Percentiles rank a stretch among this genome's conserved stretches.
phyloP scores from a whole-genome alignment of 2,888 invertebrate species.

The Mythimna vitellina region DNA sequence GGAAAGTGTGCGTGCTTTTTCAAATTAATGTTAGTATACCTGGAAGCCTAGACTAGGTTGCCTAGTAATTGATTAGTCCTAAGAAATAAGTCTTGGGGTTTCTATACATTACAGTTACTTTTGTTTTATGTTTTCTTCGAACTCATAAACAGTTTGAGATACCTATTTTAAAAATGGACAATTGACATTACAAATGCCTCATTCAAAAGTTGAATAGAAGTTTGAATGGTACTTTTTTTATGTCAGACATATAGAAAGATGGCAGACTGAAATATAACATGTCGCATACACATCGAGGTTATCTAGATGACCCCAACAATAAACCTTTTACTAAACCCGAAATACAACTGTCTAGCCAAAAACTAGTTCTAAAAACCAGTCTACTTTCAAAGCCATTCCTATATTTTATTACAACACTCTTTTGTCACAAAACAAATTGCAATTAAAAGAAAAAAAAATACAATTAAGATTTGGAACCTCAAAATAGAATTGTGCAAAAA shows the following conservation, averaged over 20 bases:
- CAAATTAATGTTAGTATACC: too few relatives aligned
- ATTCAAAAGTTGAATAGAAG: slow-evolving; percentile 13
- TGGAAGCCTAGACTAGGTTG: too few relatives aligned
- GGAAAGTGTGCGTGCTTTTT: too few relatives aligned
- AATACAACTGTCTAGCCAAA: slow-evolving; percentile 28
- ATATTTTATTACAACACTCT: slow-evolving; percentile 40
- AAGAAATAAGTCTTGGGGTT: too few relatives aligned
- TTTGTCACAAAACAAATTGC: slow-evolving; percentile 25
- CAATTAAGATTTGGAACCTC: not conserved
- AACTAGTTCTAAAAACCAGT: slow-evolving; percentile 59
- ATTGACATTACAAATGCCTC: slow-evolving; percentile 1
- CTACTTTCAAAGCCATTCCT: slow-evolving; percentile 31
- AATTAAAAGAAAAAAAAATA: slow-evolving; percentile 4
- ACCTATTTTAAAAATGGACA: not conserved
- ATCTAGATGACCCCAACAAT: slow-evolving; percentile 50
- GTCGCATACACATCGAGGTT: slow-evolving; percentile 32
- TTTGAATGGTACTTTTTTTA: slow-evolving; percentile 41
- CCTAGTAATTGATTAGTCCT: too few relatives aligned
- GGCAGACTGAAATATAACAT: slow-evolving; percentile 21
- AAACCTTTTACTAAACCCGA: slow-evolving; percentile 45
- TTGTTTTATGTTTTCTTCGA: not conserved
- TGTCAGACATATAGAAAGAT: not conserved
- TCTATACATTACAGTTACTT: too few relatives aligned
- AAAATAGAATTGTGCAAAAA: slow-evolving; percentile 6
- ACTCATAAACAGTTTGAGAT: not conserved